Evolutionary conservation across 2,888 invertebrate species (phyloP), one percentile per base, ranked within the genome.

Genomic region (Calameuta idolon): DNA sequence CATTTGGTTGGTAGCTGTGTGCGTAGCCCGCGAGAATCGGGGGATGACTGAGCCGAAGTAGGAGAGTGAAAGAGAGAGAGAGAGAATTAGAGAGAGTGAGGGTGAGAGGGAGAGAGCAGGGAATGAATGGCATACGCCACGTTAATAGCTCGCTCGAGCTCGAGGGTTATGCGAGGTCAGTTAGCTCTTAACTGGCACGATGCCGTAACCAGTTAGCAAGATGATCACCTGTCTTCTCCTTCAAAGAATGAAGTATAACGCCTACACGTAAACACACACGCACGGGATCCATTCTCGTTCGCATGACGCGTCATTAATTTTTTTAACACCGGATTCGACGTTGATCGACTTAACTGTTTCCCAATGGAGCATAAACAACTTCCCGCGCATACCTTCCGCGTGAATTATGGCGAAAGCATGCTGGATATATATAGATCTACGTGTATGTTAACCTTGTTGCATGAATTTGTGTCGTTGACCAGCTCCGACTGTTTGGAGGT

Each of bases 41-140:
- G 77, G 73, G 68, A 74, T 69, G 77, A 35, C 69, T 34, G 34
- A 40, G 75, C 69, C 71, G 31, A 71, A 71, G 71, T 71, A 69
- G 68, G n/a, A 74, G 35, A 69, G 35, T 3, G 35, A 35, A 35
- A 35, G 35, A 35, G 37, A 37, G 37, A 37, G 1, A 35, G 12
- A 37, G 1, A 35, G 35, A 35, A 9, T 2, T 11, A 11, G 35
- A 35, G 12, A 12, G 35, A 12, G 37, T 3, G 37, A 1, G 12
- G 37, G 74, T 40, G 31, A 69, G 35, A 34, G 69, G n/a, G 75
- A 34, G 69, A 34, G 71, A 35, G 69, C 81, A 83, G 84, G 84
- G 83, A 55, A 85, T 83, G 86, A 76, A 78, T 78, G 85, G 84
- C 85, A 85, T 85, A 84, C 81, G 84, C 83, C 83, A 75, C 79